Percentiles rank a stretch among this genome's conserved stretches.
Evolutionary conservation across 1,140 invertebrate species (phyloP).

Genomic region (Nasonia giraulti): DNA sequence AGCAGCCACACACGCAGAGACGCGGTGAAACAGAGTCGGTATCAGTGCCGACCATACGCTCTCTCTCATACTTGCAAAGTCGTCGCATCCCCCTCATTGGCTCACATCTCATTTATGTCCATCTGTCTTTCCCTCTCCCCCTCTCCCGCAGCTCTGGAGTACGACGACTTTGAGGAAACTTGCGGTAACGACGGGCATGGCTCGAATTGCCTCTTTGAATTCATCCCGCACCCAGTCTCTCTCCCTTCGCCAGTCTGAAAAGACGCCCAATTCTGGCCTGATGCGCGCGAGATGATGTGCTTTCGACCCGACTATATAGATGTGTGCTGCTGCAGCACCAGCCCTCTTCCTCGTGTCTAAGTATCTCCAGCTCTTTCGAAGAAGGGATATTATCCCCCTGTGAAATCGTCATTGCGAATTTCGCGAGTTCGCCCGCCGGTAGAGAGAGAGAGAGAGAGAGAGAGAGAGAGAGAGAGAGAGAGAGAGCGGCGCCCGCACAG

Average conservation of each 20-base stretch:
- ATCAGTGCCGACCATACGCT: constrained; percentile 48
- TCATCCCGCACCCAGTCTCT: constrained; percentile 9
- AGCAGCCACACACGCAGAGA: neutral
- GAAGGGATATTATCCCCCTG: constrained; percentile 34
- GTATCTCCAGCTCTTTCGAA: neutral
- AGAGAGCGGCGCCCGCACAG: too few species aligned
- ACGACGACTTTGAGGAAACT: constrained; percentile 44
- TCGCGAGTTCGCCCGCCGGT: neutral
- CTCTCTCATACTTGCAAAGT: constrained; percentile 14
- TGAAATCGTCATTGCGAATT: constrained; percentile 33
- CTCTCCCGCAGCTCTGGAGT: neutral
- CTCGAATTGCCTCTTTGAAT: constrained; percentile 36
- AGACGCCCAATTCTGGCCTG: constrained; percentile 20
- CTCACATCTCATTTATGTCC: constrained; percentile 28
- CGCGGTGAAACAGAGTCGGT: neutral
- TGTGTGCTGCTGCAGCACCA: neutral
- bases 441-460: too few species aligned
- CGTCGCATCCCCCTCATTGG: constrained; percentile 31
- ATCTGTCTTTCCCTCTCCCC: neutral
- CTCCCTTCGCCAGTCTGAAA: neutral
- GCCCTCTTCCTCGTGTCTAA: neutral
- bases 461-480: too few species aligned
- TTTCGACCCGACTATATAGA: neutral
- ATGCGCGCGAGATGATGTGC: neutral
- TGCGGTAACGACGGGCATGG: constrained; percentile 35